Evolutionary conservation across 2,797 vertebrate genomes (phyloP).

Genomic region (Mastacembelus armatus): DNA sequence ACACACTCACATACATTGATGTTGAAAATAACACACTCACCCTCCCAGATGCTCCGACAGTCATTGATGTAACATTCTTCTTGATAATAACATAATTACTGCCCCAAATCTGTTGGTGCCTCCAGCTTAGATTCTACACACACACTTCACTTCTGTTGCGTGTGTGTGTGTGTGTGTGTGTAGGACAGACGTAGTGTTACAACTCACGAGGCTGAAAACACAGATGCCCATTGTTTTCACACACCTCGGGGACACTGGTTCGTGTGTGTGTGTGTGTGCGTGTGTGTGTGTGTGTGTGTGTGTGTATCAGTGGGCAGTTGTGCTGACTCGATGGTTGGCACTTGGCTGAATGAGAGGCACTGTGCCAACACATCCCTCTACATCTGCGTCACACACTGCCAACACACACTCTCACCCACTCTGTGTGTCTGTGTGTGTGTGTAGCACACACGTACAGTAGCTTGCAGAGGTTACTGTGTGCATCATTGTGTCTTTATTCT

Average conservation of each 20-base stretch:
- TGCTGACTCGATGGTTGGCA: constrained; percentile 67
- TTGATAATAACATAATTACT: constrained; percentile 67
- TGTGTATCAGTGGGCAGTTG: constrained; percentile 42
- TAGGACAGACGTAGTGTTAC: constrained; percentile 29
- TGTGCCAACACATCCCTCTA: constrained; percentile 62
- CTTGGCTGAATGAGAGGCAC: constrained; percentile 56
- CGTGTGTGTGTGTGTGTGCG: constrained; percentile 4
- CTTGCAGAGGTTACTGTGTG: not conserved
- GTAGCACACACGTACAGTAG: constrained; percentile 16
- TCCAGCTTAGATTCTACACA: constrained; percentile 23
- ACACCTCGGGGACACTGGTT: constrained; percentile 47
- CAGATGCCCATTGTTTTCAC: constrained; percentile 61
- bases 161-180: constrained; percentile 8
- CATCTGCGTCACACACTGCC: constrained; percentile 61
- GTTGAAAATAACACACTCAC: constrained; percentile 34
- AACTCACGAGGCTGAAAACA: constrained; percentile 52
- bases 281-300: constrained; percentile 18
- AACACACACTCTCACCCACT: constrained; percentile 12
- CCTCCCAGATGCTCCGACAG: constrained; percentile 30
- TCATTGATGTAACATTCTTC: constrained; percentile 64
- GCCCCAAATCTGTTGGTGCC: constrained; percentile 49
- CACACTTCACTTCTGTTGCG: constrained; percentile 7
- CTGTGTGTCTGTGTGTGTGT: not conserved
- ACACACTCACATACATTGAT: constrained; percentile 16
- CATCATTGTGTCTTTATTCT: constrained; percentile 1